Base-by-base conservation (phyloP, 1,140 invertebrate species). In the Leguminivora glycinivorella region DNA sequence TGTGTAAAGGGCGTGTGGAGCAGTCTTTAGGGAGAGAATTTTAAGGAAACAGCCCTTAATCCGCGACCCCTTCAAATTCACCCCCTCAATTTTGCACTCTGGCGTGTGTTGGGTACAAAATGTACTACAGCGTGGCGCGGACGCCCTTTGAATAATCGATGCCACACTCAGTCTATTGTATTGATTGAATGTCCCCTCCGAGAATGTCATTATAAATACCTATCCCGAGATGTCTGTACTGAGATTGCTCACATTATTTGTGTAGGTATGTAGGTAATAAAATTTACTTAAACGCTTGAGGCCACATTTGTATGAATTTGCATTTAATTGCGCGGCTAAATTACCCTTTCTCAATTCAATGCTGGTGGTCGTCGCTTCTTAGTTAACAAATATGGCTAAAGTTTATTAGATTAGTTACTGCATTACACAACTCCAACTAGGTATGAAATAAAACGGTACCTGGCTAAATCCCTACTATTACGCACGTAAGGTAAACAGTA, bases 121-220 rank as follows among this genome's bases (percentile, higher is more conserved):
- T n/a, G n/a, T n/a, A n/a, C n/a, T n/a, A n/a, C n/a, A n/a, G n/a
- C n/a, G n/a, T n/a, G n/a, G n/a, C n/a, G n/a, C n/a, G n/a, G n/a
- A n/a, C n/a, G n/a, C n/a, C n/a, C n/a, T n/a, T n/a, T n/a, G 25
- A 34, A 63, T 31, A 63, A 63, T 63, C 58, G 6, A 34, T 63
- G 26, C 58, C 25, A 52, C 47, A 52, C 47, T 52, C 47, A n/a
- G 47, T 52, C 47, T 52, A 63, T 34, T 31, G 26, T 63, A 63
- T 63, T 63, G 58, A 63, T 63, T 63, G 58, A 63, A 26, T 63
- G 58, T 63, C 58, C 58, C 58, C 58, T 63, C 29, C 6, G 9
- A 34, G 58, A 34, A 63, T 63, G 26, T 63, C 58, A 63, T 63
- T 29, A 29, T 22, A 31, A 63, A 63, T 63, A 63, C 25, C 29